Evolutionary conservation across 2,113 vertebrate species (phyloP).

Genomic region (Antechinus stuartii): DNA sequence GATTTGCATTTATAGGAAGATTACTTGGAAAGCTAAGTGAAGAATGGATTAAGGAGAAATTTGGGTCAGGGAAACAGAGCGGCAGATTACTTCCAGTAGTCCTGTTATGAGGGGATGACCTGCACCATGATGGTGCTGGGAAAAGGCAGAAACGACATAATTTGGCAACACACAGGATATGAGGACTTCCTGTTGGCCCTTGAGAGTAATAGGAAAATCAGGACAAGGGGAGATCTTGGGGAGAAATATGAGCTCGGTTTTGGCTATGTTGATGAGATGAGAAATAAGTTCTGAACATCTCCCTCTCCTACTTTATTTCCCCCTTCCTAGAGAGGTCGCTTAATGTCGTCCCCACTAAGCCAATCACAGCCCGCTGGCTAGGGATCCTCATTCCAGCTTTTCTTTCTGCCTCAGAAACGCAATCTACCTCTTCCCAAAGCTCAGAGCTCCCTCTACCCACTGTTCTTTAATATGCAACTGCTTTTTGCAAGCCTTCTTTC

Average conservation of each 20-base stretch:
- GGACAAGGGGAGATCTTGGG: neutral
- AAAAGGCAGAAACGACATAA: neutral
- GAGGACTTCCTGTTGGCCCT: no score
- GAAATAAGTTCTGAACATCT: neutral
- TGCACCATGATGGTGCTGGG: no score
- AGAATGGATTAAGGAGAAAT: neutral
- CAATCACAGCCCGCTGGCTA: neutral
- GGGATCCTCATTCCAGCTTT: neutral
- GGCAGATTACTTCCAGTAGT: no score
- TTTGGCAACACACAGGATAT: neutral
- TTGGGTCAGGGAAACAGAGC: no score
- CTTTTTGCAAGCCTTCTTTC: neutral
- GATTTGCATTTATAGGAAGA: neutral
- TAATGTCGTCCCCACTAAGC: neutral
- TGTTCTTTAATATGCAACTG: neutral
- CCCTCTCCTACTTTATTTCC: neutral
- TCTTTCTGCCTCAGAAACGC: neutral
- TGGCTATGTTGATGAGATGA: neutral
- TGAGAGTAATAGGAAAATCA: neutral
- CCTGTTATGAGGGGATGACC: no score
- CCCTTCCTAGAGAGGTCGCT: neutral
- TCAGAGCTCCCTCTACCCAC: neutral
- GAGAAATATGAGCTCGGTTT: neutral
- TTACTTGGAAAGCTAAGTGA: neutral
- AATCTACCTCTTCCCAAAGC: neutral